A percentile compares a stretch with the other conserved stretches of the same genome.
phyloP scores from a whole-genome alignment of 92 coral and sea anemone species.

The Palythoa grandiflora region DNA sequence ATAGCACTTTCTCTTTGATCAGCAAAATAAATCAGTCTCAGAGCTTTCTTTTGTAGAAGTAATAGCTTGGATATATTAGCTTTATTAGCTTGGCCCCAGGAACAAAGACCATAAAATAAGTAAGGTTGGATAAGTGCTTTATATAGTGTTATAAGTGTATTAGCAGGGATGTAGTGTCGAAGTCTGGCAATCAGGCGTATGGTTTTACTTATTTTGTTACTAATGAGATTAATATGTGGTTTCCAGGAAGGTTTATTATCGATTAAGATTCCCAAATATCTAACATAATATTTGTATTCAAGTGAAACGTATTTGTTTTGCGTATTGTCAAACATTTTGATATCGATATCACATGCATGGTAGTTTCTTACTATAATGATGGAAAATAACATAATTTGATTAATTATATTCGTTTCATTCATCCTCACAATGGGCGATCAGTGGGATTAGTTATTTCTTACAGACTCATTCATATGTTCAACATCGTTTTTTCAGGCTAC shows the following conservation, averaged over 20 bases:
- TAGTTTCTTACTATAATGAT: neutral
- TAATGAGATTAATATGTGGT: neutral
- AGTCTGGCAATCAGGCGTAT: neutral
- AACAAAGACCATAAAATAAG: neutral
- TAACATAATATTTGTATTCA: conserved; percentile 32
- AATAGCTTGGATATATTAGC: no score
- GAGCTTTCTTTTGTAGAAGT: no score
- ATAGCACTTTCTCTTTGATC: no score
- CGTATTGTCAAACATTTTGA: conserved; percentile 27
- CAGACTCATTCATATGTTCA: no score
- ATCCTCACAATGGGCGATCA: no score
- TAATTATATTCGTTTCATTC: neutral
- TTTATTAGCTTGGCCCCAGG: neutral
- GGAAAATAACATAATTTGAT: conserved; percentile 30
- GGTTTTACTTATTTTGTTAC: neutral
- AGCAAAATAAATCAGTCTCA: no score
- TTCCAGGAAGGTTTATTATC: conserved; percentile 44
- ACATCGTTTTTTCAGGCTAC: conserved; percentile 60
- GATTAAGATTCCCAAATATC: conserved; percentile 30
- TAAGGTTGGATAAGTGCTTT: neutral
- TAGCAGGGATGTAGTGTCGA: neutral
- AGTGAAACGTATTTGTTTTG: neutral
- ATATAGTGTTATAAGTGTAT: neutral
- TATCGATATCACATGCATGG: no score
- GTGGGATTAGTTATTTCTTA: no score